These are phyloP conservation scores for Semotilus atromaculatus DNA, from an alignment of 2,797 vertebrate genomes.

Conservation along the genomic window DNA sequence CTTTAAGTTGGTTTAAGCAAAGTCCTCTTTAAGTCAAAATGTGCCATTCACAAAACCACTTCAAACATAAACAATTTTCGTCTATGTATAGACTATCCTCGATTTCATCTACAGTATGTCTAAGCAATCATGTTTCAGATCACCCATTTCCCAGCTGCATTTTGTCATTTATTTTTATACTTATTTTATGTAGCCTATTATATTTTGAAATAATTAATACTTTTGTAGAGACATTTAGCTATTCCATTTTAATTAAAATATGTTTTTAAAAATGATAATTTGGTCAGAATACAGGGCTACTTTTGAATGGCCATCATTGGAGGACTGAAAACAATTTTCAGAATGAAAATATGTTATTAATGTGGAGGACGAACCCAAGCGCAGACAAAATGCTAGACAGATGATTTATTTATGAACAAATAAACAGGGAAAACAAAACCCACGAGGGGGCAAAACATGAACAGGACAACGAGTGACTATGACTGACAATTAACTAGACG, in stretches of 20 bases:
- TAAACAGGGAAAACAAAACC: no score
- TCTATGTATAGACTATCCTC: neutral
- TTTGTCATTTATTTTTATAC: neutral
- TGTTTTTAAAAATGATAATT: neutral
- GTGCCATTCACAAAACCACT: neutral
- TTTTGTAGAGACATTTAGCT: neutral
- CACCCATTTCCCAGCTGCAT: neutral
- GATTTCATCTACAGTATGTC: no score
- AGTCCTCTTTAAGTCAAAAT: no score
- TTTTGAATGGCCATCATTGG: neutral
- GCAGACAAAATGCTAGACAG: no score
- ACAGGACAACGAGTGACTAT: no score
- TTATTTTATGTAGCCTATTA: neutral
- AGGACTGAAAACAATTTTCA: no score
- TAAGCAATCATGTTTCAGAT: neutral
- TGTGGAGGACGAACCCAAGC: no score
- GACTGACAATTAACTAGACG: no score
- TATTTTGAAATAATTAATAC: neutral
- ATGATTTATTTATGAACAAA: no score
- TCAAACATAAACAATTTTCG: neutral
- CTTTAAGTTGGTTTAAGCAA: neutral
- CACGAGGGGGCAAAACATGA: no score
- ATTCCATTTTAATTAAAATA: neutral
- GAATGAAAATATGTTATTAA: no score
- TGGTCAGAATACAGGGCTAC: neutral